A percentile compares a stretch with the other conserved stretches of the same genome.
These are phyloP conservation scores for Rhabdomys dilectus DNA, from an alignment of 2,113 vertebrate species.

Conservation along the genomic window DNA sequence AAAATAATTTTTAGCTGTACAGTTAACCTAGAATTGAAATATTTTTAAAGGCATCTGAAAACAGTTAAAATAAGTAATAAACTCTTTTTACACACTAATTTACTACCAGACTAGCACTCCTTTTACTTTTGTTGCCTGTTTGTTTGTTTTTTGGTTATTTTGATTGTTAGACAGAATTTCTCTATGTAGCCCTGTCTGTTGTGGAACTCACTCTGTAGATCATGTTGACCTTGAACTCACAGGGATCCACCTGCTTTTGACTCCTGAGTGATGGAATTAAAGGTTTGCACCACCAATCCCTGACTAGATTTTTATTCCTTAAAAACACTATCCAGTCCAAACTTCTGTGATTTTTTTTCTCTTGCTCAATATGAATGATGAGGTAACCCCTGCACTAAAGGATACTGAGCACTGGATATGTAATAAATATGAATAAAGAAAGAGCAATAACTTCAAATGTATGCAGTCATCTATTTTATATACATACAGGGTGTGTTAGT, in stretches of 20 bases:
- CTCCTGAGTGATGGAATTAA: background rate
- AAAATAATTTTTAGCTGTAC: background rate
- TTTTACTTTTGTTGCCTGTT: background rate
- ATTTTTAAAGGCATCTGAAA: background rate
- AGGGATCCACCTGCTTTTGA: background rate
- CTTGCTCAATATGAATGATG: background rate
- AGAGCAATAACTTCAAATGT: background rate
- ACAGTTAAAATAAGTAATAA: background rate
- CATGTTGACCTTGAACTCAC: background rate
- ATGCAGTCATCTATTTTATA: background rate
- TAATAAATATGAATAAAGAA: background rate
- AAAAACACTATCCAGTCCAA: background rate
- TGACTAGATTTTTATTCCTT: background rate
- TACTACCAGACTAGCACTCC: background rate
- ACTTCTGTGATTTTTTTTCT: background rate
- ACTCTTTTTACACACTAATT: no score
- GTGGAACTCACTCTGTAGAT: background rate
- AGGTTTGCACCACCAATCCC: background rate
- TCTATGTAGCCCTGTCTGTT: background rate
- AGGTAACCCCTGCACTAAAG: background rate
- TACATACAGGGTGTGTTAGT: background rate
- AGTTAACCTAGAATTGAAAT: background rate
- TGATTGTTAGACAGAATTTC: background rate
- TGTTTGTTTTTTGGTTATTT: background rate
- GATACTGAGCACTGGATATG: background rate